Evolutionary conservation across 2,888 invertebrate species (phyloP), one percentile per base, ranked within the genome.

Genomic region (Ophion ellenae): DNA sequence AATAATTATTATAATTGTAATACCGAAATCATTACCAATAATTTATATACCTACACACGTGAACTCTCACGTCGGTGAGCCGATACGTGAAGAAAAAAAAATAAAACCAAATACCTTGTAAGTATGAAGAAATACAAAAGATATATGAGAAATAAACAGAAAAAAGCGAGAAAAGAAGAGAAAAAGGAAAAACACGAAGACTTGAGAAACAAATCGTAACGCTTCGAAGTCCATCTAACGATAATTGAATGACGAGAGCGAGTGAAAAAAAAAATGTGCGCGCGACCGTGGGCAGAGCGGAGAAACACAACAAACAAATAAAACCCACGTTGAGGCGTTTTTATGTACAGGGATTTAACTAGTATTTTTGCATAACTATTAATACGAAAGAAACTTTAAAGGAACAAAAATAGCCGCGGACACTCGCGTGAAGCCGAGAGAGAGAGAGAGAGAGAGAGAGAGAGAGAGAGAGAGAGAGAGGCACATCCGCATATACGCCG

Each of bases 11-110:
- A 90, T 92, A 91, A 91, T 92, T 91, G 91, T 93, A 92, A 91
- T 93, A 93, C 92, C 91, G 93, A 93, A 78, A 94, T 93, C 93
- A 94, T 94, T 93, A 94, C 93, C 93, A 81, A 93, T 94, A 93
- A 94, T 94, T 94, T 94, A 94, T 94, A 94, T 93, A 93, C 92
- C 91, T 92, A 92, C 90, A 90, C 85, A 88, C 88, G 90, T 90
- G 89, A 83, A 86, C 75, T 81, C 83, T 81, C 88, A 86, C 87
- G 88, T 86, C 81, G 79, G 24, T 24, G 75, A 53, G n/a, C n/a
- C 57, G 36, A 61, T 9, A 20, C 10, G 61, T 1, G 47, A 24
- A 82, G 63, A 14, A 20, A 80, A n/a, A n/a, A 67, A 79, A 81
- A 84, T 83, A 86, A 87, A 93, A 93, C 93, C 93, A 93, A 93